Percentiles rank a stretch among this genome's conserved stretches.
phyloP scores from a whole-genome alignment of 2,113 vertebrate species.

The Rhipidura dahli region DNA sequence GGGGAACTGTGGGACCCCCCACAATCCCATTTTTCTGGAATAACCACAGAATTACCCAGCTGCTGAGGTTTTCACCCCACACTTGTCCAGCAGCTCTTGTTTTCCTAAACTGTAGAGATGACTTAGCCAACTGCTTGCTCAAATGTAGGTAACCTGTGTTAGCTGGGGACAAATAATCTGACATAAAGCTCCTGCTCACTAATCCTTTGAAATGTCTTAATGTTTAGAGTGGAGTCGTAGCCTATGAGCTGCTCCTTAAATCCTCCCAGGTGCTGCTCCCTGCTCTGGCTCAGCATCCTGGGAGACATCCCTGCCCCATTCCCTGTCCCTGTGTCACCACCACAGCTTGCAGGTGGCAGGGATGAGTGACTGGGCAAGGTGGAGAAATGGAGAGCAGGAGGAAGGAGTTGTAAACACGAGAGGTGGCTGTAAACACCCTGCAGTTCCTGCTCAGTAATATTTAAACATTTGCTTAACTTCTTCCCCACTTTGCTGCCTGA shows the following conservation, averaged over 20 bases:
- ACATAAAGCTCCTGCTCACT: neutral
- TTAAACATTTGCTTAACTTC: constrained; percentile 34
- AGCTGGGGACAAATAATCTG: neutral
- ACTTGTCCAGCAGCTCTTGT: neutral
- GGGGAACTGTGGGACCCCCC: neutral
- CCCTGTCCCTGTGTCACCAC: neutral
- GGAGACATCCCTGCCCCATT: neutral
- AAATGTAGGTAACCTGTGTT: neutral
- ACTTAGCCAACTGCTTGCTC: neutral
- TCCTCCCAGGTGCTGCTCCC: neutral
- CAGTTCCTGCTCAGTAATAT: neutral
- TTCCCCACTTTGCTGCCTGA: neutral
- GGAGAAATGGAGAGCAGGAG: neutral
- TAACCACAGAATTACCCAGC: neutral
- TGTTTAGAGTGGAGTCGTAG: neutral
- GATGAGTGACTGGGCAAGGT: neutral
- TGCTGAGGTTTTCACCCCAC: neutral
- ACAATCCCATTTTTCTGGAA: neutral
- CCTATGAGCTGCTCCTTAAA: neutral
- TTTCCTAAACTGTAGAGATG: neutral
- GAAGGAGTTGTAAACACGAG: neutral
- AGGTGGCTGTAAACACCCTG: neutral
- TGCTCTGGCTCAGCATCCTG: neutral
- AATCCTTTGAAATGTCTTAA: neutral
- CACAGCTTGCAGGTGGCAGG: neutral